Conservation (phyloP, 2,113 vertebrate genomes). For the Acanthisitta chloris region DNA sequence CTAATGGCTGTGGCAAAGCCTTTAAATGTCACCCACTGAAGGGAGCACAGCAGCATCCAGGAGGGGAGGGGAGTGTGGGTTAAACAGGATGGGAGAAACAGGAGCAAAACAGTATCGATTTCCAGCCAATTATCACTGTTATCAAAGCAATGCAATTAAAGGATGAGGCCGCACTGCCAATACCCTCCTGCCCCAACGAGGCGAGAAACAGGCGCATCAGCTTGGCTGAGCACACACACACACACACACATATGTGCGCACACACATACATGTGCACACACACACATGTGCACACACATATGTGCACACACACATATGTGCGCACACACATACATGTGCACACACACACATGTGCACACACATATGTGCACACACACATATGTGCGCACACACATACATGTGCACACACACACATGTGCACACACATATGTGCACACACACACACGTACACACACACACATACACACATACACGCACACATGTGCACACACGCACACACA, state of each 20-base stretch:
- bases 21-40: conserved; percentile 3
- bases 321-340: not conserved
- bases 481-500: not conserved
- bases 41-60: not conserved
- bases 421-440: too few species aligned
- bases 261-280: too few species aligned
- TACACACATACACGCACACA: not conserved
- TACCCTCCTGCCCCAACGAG: not conserved
- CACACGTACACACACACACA: too few species aligned
- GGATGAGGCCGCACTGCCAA: conserved; percentile 13
- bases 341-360: not conserved
- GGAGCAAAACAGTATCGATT: conserved; percentile 40
- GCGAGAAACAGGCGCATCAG: not conserved
- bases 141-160: conserved; percentile 26
- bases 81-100: not conserved
- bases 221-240: not conserved
- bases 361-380: too few species aligned
- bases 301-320: accelerated
- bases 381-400: too few species aligned
- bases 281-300: too few species aligned
- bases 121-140: conserved; percentile 27
- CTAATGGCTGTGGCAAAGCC: not conserved
- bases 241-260: accelerated
- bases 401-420: too few species aligned
- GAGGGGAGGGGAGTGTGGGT: not conserved